Evolutionary conservation across 2,888 invertebrate species (phyloP).

Genomic region (Bursaphelenchus okinawaensis): DNA sequence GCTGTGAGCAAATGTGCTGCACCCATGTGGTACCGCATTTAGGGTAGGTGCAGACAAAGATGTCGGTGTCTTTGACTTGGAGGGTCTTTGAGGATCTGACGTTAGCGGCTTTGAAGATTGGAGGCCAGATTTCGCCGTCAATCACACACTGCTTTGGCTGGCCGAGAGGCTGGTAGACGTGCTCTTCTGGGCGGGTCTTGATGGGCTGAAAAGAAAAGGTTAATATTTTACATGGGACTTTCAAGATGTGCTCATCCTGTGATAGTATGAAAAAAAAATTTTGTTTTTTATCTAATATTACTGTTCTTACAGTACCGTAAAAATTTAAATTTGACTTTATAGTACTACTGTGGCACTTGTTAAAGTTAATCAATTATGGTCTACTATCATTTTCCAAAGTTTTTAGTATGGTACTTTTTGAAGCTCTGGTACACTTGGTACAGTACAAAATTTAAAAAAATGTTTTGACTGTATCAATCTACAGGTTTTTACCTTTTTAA

Average conservation of each 20-base stretch:
- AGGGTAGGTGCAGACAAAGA: conserved; percentile 56
- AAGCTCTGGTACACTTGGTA: no score
- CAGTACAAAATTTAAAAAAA: not conserved
- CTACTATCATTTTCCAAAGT: no score
- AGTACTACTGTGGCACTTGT: no score
- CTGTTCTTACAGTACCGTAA: no score
- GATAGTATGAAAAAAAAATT: no score
- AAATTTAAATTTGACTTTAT: no score
- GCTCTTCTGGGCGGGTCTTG: conserved; percentile 16
- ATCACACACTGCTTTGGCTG: conserved; percentile 52
- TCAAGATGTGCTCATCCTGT: no score
- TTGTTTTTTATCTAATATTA: no score
- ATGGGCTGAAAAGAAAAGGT: not conserved
- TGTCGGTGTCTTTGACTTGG: conserved; percentile 40
- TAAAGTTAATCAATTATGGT: no score
- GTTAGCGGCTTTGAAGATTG: conserved; percentile 49
- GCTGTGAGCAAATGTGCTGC: conserved; percentile 54
- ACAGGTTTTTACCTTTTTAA: no score
- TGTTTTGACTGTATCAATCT: not conserved
- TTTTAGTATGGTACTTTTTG: no score
- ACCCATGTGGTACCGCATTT: conserved; percentile 57
- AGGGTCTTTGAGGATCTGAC: conserved; percentile 50
- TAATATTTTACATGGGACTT: not conserved
- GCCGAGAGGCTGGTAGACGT: conserved; percentile 43
- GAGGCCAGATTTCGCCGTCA: conserved; percentile 56